Evolutionary conservation across 2,113 vertebrate species (phyloP).

Genomic region (Conger conger): DNA sequence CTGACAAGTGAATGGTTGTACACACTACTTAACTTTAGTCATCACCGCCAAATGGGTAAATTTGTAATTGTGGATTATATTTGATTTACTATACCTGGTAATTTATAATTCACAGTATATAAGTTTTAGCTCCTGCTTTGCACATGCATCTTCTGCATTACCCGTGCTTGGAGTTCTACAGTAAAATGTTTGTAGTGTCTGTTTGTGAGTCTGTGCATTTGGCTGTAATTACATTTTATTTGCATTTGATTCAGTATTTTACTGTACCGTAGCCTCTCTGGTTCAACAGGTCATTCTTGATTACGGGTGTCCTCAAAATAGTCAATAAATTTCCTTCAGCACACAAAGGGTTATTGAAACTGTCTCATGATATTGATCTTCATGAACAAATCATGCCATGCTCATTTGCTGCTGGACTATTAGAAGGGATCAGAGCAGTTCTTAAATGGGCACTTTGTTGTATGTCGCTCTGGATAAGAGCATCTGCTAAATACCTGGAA

Average conservation of each 20-base stretch:
- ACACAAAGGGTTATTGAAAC: background rate
- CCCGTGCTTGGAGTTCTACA: background rate
- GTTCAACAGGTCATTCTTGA: background rate
- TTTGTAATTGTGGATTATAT: background rate
- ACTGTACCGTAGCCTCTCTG: background rate
- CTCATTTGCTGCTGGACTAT: conserved; percentile 36
- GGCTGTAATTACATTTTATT: conserved; percentile 8
- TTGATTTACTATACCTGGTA: background rate
- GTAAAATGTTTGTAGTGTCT: background rate
- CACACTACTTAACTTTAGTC: background rate
- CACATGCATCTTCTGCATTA: too few species aligned
- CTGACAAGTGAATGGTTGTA: background rate
- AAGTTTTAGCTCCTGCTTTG: background rate
- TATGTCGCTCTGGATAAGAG: too few species aligned
- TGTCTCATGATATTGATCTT: background rate
- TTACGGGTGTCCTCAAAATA: background rate
- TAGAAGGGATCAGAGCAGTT: conserved; percentile 46
- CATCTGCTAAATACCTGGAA: too few species aligned
- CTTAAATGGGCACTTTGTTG: too few species aligned
- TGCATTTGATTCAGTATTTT: background rate
- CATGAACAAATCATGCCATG: background rate
- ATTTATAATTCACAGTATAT: background rate
- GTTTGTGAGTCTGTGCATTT: background rate
- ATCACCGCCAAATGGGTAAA: background rate
- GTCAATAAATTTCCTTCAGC: background rate